Evolutionary conservation across 2,113 vertebrate species (phyloP).

Genomic region (Varanus salvator): DNA sequence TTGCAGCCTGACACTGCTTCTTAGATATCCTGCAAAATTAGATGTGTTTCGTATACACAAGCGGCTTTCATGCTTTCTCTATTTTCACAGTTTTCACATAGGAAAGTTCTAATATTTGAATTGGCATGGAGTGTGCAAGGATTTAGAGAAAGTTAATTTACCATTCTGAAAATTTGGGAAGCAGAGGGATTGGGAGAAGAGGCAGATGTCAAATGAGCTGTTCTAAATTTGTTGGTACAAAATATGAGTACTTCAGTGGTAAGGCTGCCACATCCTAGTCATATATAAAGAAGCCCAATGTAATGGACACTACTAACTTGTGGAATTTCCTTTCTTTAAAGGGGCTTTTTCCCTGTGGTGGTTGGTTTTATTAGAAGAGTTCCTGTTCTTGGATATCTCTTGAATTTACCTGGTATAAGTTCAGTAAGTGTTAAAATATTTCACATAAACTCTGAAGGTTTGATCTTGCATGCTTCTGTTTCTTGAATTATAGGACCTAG

Average conservation of each 20-base stretch:
- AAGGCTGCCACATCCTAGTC: neutral
- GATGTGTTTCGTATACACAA: neutral
- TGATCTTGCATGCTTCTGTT: neutral
- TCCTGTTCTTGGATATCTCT: conserved; percentile 92
- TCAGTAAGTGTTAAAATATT: conserved; percentile 83
- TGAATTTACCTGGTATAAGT: conserved; percentile 97
- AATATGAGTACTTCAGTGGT: neutral
- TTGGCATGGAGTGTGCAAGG: neutral
- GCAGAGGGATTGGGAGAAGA: too few relatives aligned
- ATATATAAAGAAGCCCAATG: neutral
- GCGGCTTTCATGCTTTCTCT: neutral
- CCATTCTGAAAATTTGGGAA: neutral
- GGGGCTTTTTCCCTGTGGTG: conserved; percentile 97
- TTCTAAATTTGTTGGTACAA: neutral
- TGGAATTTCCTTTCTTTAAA: conserved; percentile 59
- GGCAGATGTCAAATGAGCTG: neutral
- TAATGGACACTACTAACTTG: conserved; percentile 12
- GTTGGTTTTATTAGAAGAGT: conserved; percentile 97
- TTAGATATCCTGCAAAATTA: neutral
- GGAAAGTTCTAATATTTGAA: neutral
- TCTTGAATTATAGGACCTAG: neutral
- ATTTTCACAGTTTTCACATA: neutral
- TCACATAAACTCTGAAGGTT: conserved; percentile 27
- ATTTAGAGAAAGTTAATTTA: neutral
- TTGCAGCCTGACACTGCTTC: neutral